These are phyloP conservation scores for Alosa alosa DNA, from an alignment of 2,113 vertebrate species.

Conservation along the genomic window DNA sequence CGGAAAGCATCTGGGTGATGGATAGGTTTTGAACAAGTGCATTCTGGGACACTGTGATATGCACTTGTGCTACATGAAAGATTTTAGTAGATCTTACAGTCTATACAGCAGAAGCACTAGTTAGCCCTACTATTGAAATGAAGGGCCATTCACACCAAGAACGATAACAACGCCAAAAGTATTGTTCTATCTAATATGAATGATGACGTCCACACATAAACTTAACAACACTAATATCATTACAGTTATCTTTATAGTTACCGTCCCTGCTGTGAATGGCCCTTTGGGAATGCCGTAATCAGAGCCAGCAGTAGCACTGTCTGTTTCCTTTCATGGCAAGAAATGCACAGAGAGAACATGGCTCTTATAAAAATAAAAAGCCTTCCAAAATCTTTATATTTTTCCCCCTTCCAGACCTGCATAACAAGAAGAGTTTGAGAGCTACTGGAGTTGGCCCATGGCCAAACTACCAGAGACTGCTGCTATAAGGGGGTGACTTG, in stretches of 20 bases:
- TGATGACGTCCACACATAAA: no score
- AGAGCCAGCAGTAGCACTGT: no score
- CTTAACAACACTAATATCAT: no score
- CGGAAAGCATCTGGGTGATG: neutral
- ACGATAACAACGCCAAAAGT: no score
- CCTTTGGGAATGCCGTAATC: no score
- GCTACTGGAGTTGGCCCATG: neutral
- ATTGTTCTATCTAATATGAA: no score
- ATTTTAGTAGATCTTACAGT: neutral
- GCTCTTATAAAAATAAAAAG: conserved; percentile 4
- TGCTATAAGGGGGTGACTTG: neutral
- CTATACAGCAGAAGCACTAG: neutral
- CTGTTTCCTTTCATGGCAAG: neutral
- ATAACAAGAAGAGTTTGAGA: neutral
- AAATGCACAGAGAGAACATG: neutral
- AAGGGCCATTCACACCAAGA: no score
- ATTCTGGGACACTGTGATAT: neutral
- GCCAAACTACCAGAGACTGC: neutral
- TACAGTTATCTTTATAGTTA: no score
- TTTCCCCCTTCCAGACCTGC: neutral
- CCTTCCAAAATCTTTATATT: neutral
- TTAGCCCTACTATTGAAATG: no score
- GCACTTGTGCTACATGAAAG: neutral
- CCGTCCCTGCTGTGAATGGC: no score
- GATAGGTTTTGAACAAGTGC: neutral